phyloP scores from a whole-genome alignment of 2,888 invertebrate genomes.

The Spisula solida region DNA sequence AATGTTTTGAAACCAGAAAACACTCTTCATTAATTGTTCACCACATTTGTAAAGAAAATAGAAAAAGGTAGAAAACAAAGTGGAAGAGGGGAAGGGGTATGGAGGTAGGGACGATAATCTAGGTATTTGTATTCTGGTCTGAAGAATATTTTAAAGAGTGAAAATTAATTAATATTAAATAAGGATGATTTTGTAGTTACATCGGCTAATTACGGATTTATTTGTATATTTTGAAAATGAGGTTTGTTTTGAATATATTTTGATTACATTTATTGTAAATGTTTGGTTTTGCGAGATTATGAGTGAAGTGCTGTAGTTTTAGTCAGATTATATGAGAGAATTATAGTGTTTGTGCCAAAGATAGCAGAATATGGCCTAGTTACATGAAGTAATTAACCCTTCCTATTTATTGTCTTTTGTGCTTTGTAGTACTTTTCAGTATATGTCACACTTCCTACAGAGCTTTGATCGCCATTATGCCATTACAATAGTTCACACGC shows the following conservation, averaged over 20 bases:
- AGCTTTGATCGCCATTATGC: too few species aligned
- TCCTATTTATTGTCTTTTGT: not conserved
- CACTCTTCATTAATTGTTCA: too few species aligned
- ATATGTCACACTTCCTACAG: too few species aligned
- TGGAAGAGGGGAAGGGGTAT: too few species aligned
- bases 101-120: too few species aligned
- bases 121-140: too few species aligned
- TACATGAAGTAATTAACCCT: not conserved
- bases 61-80: too few species aligned
- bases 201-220: not conserved
- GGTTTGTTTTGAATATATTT: not conserved
- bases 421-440: not conserved
- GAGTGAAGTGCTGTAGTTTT: not conserved
- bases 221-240: slow-evolving; percentile 6
- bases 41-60: too few species aligned
- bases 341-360: slow-evolving; percentile 8
- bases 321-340: not conserved
- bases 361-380: not conserved
- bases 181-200: not conserved
- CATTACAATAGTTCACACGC: too few species aligned
- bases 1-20: too few species aligned
- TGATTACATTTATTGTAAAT: not conserved
- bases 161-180: not conserved
- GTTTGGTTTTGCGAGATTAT: not conserved
- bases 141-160: not conserved